Conservation (phyloP, 2,113 vertebrate species). For the Conger conger region DNA sequence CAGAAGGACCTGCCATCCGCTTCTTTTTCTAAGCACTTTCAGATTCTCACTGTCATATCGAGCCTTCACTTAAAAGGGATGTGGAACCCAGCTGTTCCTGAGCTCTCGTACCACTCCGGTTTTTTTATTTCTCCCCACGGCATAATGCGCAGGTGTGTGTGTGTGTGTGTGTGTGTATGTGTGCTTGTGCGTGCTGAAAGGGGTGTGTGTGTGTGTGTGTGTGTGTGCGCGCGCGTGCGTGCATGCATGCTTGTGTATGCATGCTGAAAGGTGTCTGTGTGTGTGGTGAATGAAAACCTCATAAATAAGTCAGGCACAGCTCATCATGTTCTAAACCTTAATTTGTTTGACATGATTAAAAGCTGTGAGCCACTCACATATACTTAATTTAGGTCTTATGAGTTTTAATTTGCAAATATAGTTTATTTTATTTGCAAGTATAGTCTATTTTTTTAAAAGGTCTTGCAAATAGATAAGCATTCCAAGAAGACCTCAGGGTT, state of each 20-base stretch:
- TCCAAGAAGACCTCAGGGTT: not conserved
- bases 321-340: not conserved
- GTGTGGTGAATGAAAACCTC: not conserved
- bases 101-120: not conserved
- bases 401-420: not conserved
- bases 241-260: not conserved
- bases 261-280: not conserved
- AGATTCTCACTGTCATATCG: slow-evolving; percentile 20
- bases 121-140: not conserved
- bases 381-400: not conserved
- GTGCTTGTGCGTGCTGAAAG: not conserved
- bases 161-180: not conserved
- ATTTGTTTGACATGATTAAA: not conserved
- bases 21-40: slow-evolving; percentile 44
- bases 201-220: not conserved
- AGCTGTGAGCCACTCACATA: not conserved
- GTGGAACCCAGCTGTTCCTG: slow-evolving; percentile 6
- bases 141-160: not conserved
- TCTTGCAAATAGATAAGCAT: not conserved
- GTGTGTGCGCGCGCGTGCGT: not conserved
- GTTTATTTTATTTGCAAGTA: slow-evolving; percentile 18
- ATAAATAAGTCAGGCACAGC: not conserved
- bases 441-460: slow-evolving; percentile 18
- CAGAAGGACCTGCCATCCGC: not conserved
- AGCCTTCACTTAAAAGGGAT: slow-evolving; percentile 53